Percentiles rank a stretch among this genome's conserved stretches.
Evolutionary conservation across 2,113 vertebrate genomes (phyloP).

Genomic region (Hiodon tergisus): DNA sequence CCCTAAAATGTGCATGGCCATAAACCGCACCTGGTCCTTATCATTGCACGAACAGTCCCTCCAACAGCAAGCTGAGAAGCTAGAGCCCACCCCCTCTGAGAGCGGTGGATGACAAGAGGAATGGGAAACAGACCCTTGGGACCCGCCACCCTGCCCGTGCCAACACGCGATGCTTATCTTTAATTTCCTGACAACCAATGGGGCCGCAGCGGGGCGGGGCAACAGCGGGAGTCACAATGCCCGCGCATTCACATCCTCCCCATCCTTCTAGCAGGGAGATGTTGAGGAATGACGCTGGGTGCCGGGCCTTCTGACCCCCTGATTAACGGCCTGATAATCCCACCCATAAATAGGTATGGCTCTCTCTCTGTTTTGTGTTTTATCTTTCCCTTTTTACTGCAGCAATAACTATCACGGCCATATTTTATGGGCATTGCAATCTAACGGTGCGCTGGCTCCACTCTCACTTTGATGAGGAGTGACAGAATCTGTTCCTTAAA

Average conservation of each 20-base stretch:
- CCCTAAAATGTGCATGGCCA: conserved; percentile 1
- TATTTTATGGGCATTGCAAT: conserved; percentile 56
- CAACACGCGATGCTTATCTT: conserved; percentile 9
- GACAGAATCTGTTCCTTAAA: conserved; percentile 45
- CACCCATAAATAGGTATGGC: conserved; percentile 62
- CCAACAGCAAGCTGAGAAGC: not conserved
- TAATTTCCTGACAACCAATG: conserved; percentile 4
- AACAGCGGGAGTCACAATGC: not conserved
- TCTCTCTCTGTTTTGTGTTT: conserved; percentile 63
- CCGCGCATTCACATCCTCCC: conserved; percentile 18
- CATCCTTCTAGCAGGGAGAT: conserved; percentile 28
- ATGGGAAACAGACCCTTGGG: not conserved
- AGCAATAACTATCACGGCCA: conserved; percentile 57
- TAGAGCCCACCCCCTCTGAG: not conserved
- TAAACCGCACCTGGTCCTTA: conserved; percentile 4
- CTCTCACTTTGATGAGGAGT: conserved; percentile 50
- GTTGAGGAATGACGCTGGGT: conserved; percentile 36
- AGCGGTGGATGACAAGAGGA: not conserved
- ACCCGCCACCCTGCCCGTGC: not conserved
- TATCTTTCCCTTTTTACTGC: conserved; percentile 66
- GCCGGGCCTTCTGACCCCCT: conserved; percentile 34
- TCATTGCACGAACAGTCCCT: conserved; percentile 1
- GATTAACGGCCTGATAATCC: conserved; percentile 67
- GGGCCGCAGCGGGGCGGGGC: not conserved
- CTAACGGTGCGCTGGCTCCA: conserved; percentile 39